phyloP scores from a whole-genome alignment of 2,113 vertebrate species.

The Garra rufa region DNA sequence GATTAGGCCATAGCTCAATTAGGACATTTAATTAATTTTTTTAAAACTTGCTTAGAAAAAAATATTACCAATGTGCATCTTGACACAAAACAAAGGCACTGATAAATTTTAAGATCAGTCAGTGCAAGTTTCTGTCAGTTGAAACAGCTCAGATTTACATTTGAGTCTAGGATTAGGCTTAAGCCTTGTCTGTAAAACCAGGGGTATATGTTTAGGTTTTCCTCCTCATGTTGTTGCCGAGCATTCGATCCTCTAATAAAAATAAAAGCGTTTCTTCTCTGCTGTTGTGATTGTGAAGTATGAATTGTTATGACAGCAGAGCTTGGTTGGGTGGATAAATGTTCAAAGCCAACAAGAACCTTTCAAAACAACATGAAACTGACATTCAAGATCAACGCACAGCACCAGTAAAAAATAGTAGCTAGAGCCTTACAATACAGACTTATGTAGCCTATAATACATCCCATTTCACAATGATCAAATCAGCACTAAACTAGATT shows the following conservation, averaged over 20 bases:
- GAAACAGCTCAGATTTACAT: too few species aligned
- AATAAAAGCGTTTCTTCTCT: background rate
- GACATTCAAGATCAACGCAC: background rate
- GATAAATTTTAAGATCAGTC: too few species aligned
- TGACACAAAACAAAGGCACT: too few species aligned
- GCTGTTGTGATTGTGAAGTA: background rate
- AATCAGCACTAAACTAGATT: background rate
- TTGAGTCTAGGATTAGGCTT: too few species aligned
- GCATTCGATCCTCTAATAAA: background rate
- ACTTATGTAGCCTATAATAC: background rate
- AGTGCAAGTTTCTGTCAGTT: too few species aligned
- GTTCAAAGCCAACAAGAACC: background rate
- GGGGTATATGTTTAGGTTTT: background rate
- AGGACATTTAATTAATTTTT: too few species aligned
- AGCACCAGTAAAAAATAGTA: background rate
- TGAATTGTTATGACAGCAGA: conserved; percentile 21
- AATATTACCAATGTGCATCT: too few species aligned
- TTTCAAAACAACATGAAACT: background rate
- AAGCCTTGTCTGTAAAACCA: too few species aligned
- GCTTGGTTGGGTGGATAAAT: background rate
- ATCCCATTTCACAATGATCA: background rate
- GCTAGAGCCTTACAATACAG: background rate
- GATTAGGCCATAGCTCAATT: too few species aligned
- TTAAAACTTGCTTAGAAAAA: too few species aligned
- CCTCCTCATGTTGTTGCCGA: background rate